phyloP scores from a whole-genome alignment of 2,888 invertebrate genomes.

The Mimachlamys varia region DNA sequence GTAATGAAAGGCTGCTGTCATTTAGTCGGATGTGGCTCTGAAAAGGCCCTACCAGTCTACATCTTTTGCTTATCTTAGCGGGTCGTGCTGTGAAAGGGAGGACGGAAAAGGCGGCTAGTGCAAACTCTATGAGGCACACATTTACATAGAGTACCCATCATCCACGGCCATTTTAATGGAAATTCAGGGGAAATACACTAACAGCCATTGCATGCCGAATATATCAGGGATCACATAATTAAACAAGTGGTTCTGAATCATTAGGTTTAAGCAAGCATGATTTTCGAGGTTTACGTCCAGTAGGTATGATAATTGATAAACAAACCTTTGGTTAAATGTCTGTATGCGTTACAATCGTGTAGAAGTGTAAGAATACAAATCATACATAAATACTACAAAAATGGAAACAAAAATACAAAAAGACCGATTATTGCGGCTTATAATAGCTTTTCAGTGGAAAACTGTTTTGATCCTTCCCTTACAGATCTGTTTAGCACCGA shows the following conservation, averaged over 20 bases:
- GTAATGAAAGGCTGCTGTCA: slow-evolving; percentile 43
- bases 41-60: slow-evolving; percentile 40
- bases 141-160: slow-evolving; percentile 2
- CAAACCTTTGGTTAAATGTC: too few relatives aligned
- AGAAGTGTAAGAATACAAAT: too few relatives aligned
- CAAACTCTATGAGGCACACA: slow-evolving; percentile 19
- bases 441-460: too few relatives aligned
- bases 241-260: neutral
- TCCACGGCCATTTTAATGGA: neutral
- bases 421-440: too few relatives aligned
- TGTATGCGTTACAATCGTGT: too few relatives aligned
- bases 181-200: slow-evolving; percentile 11
- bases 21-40: slow-evolving; percentile 43
- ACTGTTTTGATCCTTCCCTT: too few relatives aligned
- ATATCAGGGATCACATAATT: neutral
- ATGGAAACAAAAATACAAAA: too few relatives aligned
- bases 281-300: neutral
- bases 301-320: too few relatives aligned
- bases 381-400: too few relatives aligned
- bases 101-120: slow-evolving; percentile 28
- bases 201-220: neutral
- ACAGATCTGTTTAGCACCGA: too few relatives aligned
- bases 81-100: neutral
- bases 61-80: slow-evolving; percentile 10
- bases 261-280: neutral